phyloP scores from a whole-genome alignment of 2,888 invertebrate genomes.

The Plebejus melissa region DNA sequence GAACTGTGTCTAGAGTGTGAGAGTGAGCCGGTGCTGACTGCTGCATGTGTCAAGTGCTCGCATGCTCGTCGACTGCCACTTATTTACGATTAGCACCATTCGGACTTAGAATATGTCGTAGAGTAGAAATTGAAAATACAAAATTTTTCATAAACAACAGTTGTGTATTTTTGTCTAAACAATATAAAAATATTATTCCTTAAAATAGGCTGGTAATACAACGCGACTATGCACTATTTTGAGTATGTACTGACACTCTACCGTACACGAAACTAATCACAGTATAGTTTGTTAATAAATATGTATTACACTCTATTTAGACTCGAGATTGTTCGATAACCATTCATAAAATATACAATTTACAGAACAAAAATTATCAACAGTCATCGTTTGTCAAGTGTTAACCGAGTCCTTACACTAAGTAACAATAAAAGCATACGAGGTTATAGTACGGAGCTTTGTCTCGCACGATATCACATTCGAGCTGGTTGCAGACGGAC shows the following conservation, averaged over 20 bases:
- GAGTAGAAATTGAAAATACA: conserved; percentile 59
- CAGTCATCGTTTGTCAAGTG: conserved; percentile 49
- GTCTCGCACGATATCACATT: conserved; percentile 46
- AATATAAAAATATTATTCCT: conserved; percentile 75
- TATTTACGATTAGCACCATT: conserved; percentile 57
- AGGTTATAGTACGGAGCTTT: conserved; percentile 47
- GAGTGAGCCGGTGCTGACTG: background rate
- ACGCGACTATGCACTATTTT: conserved; percentile 46
- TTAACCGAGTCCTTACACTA: conserved; percentile 54
- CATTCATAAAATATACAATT: conserved; percentile 69
- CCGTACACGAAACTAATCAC: conserved; percentile 57
- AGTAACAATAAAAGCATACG: conserved; percentile 64
- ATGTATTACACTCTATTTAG: conserved; percentile 52
- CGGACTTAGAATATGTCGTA: conserved; percentile 57
- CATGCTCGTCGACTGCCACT: conserved; percentile 1
- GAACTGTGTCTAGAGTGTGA: background rate
- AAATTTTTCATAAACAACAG: conserved; percentile 65
- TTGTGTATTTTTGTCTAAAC: conserved; percentile 73
- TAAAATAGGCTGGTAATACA: conserved; percentile 61
- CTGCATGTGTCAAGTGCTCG: background rate
- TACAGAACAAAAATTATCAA: conserved; percentile 64
- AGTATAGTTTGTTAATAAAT: conserved; percentile 69
- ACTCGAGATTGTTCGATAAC: conserved; percentile 64
- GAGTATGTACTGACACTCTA: conserved; percentile 34
- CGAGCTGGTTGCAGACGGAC: conserved; percentile 84